Percentiles rank a stretch among this genome's conserved stretches.
Evolutionary conservation across 2,113 vertebrate species (phyloP).

Genomic region (Oreochromis aureus): DNA sequence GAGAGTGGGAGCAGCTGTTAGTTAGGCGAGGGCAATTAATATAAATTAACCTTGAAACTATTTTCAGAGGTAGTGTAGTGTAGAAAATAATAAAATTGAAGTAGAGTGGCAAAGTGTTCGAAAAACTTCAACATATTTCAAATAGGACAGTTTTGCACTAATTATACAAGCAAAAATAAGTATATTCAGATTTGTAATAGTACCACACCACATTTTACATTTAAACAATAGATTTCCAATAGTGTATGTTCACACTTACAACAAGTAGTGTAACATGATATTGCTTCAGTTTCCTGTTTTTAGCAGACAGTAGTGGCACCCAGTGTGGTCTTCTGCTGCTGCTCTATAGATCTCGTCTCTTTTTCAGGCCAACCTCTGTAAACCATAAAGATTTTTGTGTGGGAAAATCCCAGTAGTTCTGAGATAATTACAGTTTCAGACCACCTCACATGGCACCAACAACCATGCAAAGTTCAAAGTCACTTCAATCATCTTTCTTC

Average conservation of each 20-base stretch:
- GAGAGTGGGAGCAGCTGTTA: neutral
- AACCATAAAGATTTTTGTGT: neutral
- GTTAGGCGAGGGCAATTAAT: neutral
- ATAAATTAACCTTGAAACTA: neutral
- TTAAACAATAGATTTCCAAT: neutral
- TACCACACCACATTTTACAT: neutral
- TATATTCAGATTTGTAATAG: neutral
- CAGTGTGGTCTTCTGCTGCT: neutral
- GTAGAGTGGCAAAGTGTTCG: neutral
- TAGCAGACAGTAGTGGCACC: neutral
- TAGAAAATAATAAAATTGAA: neutral
- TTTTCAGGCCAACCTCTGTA: neutral
- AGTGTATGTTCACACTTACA: neutral
- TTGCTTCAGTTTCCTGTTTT: neutral
- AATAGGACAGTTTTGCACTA: neutral
- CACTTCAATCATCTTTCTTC: neutral
- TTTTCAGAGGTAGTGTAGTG: neutral
- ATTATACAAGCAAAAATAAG: neutral
- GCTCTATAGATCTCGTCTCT: fast-evolving
- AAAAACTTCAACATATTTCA: neutral
- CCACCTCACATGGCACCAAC: neutral
- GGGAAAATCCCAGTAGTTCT: neutral
- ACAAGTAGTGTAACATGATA: neutral
- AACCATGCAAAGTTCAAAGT: neutral
- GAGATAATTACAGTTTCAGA: neutral